phyloP scores from a whole-genome alignment of 2,113 vertebrate genomes.

The Microtus richardsoni region DNA sequence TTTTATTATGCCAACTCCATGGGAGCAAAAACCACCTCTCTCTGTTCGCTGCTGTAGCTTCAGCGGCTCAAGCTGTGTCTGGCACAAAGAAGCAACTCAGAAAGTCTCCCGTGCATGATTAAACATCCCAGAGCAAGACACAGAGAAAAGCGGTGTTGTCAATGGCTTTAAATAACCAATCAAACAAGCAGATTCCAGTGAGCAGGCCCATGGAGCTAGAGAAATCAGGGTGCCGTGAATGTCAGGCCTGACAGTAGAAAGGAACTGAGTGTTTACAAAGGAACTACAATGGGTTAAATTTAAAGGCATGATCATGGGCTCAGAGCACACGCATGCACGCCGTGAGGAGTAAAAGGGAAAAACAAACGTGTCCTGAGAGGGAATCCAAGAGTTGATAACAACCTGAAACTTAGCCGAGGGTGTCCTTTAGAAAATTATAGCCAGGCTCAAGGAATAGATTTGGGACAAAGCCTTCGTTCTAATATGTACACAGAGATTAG shows the following conservation, averaged over 20 bases:
- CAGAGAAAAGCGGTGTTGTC: neutral
- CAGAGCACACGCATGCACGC: neutral
- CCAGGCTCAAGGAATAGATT: constrained; percentile 1
- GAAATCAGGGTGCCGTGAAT: neutral
- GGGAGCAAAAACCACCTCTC: neutral
- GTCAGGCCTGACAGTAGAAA: neutral
- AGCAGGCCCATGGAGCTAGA: neutral
- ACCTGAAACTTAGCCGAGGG: constrained; percentile 12
- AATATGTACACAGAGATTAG: neutral
- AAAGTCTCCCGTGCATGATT: neutral
- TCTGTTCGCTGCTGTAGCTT: neutral
- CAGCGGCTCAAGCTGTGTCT: neutral
- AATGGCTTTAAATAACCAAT: neutral
- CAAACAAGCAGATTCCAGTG: neutral
- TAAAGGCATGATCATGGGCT: neutral
- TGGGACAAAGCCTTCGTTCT: constrained; percentile 25
- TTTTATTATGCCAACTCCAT: neutral
- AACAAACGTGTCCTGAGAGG: neutral
- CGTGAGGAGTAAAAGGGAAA: neutral
- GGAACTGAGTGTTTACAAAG: neutral
- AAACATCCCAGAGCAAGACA: constrained; percentile 6
- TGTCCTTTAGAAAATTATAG: constrained; percentile 41
- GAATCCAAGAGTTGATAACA: neutral
- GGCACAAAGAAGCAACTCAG: neutral
- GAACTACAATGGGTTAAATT: constrained; percentile 14